Evolutionary conservation across 2,113 vertebrate species (phyloP), one percentile per base, ranked within the genome.

Genomic region (Rafetus swinhoei): DNA sequence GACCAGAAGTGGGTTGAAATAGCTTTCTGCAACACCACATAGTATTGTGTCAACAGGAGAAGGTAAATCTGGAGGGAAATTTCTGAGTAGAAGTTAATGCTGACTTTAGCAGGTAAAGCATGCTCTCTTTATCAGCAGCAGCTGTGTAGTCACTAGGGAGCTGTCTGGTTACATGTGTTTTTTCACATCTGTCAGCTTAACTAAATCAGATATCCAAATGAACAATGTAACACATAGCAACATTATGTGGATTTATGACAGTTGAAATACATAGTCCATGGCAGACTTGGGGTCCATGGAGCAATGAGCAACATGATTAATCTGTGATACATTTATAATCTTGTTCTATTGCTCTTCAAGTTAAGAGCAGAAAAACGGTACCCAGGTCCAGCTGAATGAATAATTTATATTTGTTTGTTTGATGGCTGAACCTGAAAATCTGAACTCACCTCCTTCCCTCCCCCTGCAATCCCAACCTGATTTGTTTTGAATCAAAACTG

Each of bases 181-280:
- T 90, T 93, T 87, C 86, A 90, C 56, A 87, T 95, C 88, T 93
- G 90, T 95, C 94, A 88, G 94, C 95, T 96, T 93, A 93, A 93
- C 95, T 93, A 86, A 97, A 97, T 97, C 91, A 87, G 93, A 93
- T 93, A 86, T 89, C 90, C 93, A 96, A 96, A 97, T 95, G 86
- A 90, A 86, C 82, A 93, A 88, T 94, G 91, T 92, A 93, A 81
- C 25, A 81, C 86, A 60, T 53, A 82, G 83, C 88, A 93, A 57
- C 79, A 74, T 95, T 96, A 90, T 79, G 81, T 60, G 79, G 87
- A 94, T 97, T 97, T 95, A 93, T 95, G 91, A 92, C 85, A 94
- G 91, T 69, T 86, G 90, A 93, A 95, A 89, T 21, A 12, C 74
- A 88, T 93, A 93, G 56, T 76, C 93, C 91, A 83, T 95, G 65